Evolutionary conservation across 2,113 vertebrate species (phyloP).

Genomic region (Macaca nemestrina): DNA sequence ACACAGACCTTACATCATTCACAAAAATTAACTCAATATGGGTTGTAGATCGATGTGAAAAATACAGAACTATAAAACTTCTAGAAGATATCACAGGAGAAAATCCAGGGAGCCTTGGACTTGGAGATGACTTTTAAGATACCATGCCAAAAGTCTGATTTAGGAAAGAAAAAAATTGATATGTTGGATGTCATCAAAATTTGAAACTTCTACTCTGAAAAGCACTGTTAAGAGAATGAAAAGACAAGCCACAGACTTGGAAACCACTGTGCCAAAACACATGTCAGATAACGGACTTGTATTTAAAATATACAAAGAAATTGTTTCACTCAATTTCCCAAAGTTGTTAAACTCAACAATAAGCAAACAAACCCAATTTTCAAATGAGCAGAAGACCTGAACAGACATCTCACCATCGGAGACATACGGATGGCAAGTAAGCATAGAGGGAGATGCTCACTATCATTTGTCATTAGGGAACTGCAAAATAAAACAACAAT

Average conservation of each 20-base stretch:
- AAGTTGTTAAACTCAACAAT: not conserved
- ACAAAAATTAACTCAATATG: not conserved
- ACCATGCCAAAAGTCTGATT: accelerated
- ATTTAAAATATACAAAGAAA: not conserved
- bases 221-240: not conserved
- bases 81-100: no score
- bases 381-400: not conserved
- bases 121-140: not conserved
- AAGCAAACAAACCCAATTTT: not conserved
- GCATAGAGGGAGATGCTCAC: accelerated
- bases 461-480: not conserved
- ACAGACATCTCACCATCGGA: not conserved
- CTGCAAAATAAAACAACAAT: no score
- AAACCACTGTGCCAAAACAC: not conserved
- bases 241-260: no score
- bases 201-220: not conserved
- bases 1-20: not conserved
- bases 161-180: not conserved
- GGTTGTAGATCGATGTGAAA: not conserved
- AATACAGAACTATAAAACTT: not conserved
- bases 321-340: not conserved
- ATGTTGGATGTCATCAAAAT: not conserved
- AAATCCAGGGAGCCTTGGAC: not conserved
- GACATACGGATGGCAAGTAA: not conserved
- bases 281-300: not conserved